These are phyloP conservation scores for Macrobrachium nipponense DNA, from an alignment of 1,140 invertebrate species.

Conservation along the genomic window DNA sequence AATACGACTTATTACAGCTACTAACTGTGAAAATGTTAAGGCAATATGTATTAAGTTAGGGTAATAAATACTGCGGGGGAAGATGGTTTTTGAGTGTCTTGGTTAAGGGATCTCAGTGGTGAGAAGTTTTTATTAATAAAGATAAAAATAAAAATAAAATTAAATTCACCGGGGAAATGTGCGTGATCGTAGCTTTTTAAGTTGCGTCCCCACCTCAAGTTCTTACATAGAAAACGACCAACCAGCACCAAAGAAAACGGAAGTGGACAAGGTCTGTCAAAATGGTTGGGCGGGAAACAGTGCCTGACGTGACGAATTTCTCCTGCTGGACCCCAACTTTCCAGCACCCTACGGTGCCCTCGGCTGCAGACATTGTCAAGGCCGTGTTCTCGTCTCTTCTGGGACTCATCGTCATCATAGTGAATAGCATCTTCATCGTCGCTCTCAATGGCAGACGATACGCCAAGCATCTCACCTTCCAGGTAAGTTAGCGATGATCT, in stretches of 20 bases:
- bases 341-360: slow-evolving; percentile 56
- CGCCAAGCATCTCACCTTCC: slow-evolving; percentile 50
- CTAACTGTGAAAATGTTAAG: too few species aligned
- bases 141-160: too few species aligned
- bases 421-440: slow-evolving; percentile 59
- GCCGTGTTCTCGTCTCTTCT: slow-evolving; percentile 41
- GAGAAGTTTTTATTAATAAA: too few species aligned
- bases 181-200: neutral
- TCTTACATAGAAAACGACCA: neutral
- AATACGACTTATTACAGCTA: too few species aligned
- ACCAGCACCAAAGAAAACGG: neutral
- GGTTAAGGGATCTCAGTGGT: too few species aligned
- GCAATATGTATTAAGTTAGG: too few species aligned
- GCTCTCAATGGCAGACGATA: slow-evolving; percentile 55
- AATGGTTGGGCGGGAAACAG: slow-evolving; percentile 44
- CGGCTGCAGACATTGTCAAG: slow-evolving; percentile 52
- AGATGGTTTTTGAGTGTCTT: too few species aligned
- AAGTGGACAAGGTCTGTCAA: neutral
- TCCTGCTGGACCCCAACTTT: slow-evolving; percentile 59
- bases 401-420: slow-evolving; percentile 51
- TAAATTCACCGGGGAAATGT: too few species aligned
- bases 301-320: slow-evolving; percentile 58
- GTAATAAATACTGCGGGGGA: too few species aligned
- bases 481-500: slow-evolving; percentile 25
- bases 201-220: neutral